Conservation (phyloP, 1,140 invertebrate species). For the Anoplolepis gracilipes region DNA sequence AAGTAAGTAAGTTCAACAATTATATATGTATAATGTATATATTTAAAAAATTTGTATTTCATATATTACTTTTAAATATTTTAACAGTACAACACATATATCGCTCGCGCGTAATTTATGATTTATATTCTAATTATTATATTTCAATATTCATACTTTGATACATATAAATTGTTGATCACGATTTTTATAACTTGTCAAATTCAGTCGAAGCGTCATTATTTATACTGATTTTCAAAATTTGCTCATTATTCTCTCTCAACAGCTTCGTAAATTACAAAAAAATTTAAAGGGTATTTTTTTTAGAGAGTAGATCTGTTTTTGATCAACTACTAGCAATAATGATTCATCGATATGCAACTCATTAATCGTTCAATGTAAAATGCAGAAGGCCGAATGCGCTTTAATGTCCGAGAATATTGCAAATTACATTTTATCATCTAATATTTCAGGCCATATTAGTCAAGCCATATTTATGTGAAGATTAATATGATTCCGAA, state of each 20-base stretch:
- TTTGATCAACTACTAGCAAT: neutral
- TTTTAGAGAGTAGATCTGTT: neutral
- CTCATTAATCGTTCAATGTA: conserved; percentile 27
- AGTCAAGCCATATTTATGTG: neutral
- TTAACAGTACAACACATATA: neutral
- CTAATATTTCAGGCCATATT: conserved; percentile 31
- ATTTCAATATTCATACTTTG: neutral
- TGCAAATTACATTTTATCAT: conserved; percentile 25
- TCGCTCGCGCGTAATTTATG: neutral
- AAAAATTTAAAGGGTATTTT: conserved; percentile 15
- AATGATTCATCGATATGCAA: conserved; percentile 13
- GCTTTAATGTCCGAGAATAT: neutral
- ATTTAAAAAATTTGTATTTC: neutral
- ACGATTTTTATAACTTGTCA: neutral
- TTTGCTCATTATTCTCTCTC: neutral
- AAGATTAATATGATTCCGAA: conserved; percentile 24
- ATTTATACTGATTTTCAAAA: neutral
- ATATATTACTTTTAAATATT: conserved; percentile 1
- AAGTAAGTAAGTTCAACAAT: conserved; percentile 13
- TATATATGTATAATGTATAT: neutral
- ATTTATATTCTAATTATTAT: no score
- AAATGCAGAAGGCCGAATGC: neutral
- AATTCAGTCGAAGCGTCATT: neutral
- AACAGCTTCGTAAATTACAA: neutral
- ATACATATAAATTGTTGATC: neutral